These are phyloP conservation scores for Lophius piscatorius DNA, from an alignment of 2,113 vertebrate species.

Conservation along the genomic window DNA sequence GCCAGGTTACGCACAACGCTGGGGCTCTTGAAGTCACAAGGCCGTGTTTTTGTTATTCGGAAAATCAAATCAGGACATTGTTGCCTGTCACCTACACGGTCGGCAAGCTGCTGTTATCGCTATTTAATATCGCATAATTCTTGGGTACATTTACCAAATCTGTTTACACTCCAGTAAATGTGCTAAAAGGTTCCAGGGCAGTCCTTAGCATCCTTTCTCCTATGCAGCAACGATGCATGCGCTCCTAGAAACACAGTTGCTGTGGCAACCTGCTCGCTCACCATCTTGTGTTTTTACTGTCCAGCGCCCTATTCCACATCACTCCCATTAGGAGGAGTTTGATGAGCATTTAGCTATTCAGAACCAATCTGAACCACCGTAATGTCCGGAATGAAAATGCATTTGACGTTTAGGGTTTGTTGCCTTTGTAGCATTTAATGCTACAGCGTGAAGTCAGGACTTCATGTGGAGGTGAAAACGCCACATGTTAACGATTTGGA, in stretches of 20 bases:
- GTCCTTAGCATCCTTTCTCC: slow-evolving; percentile 68
- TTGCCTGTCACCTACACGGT: slow-evolving; percentile 15
- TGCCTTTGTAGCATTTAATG: background rate
- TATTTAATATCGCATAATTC: background rate
- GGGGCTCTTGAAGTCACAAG: slow-evolving; percentile 50
- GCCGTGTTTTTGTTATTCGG: slow-evolving; percentile 21
- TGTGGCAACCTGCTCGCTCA: slow-evolving; percentile 80
- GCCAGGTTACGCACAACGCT: slow-evolving; percentile 29
- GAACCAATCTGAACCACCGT: slow-evolving; percentile 22
- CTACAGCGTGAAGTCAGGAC: no score
- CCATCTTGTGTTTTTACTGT: slow-evolving; percentile 81
- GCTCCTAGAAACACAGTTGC: slow-evolving; percentile 80
- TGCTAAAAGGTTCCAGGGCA: slow-evolving; percentile 41
- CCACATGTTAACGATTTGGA: no score
- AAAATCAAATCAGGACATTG: slow-evolving; percentile 31
- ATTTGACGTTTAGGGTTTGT: slow-evolving; percentile 5
- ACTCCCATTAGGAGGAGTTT: slow-evolving; percentile 60
- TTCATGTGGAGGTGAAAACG: no score
- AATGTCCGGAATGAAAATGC: background rate
- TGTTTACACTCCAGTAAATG: slow-evolving; percentile 18
- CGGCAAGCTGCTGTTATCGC: background rate
- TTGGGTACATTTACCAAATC: background rate
- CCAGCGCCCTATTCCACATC: slow-evolving; percentile 72
- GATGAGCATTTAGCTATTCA: slow-evolving; percentile 50
- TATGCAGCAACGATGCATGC: slow-evolving; percentile 64